Conservation (phyloP, 2,888 invertebrate genomes). For the Norana najaformis region DNA sequence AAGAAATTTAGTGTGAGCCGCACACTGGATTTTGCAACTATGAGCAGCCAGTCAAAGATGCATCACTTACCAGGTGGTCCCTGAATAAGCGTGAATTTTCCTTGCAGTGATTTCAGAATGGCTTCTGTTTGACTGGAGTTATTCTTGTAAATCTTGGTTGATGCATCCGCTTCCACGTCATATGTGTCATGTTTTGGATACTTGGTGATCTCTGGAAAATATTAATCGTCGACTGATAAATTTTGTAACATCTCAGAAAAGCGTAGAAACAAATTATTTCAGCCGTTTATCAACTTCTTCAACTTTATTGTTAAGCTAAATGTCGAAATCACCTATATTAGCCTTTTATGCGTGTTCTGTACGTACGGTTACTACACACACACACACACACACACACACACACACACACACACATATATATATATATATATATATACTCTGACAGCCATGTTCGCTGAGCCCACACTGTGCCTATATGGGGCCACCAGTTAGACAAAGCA, state of each 20-base stretch:
- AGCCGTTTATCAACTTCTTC: no score
- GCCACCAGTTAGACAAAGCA: no score
- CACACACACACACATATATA: no score
- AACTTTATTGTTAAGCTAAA: no score
- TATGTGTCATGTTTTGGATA: slow-evolving; percentile 21
- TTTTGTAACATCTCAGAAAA: no score
- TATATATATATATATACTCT: no score
- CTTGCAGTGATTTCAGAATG: slow-evolving; percentile 46
- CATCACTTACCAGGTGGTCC: slow-evolving; percentile 48
- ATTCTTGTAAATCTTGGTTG: slow-evolving; percentile 16
- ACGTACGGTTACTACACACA: no score
- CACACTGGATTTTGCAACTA: not conserved
- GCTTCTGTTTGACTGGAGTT: slow-evolving; percentile 50
- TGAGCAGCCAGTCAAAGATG: not conserved
- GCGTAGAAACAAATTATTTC: not conserved
- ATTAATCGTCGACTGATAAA: not conserved
- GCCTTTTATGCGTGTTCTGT: no score
- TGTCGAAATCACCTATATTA: no score
- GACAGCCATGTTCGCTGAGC: no score
- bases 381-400: no score
- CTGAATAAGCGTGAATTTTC: slow-evolving; percentile 52
- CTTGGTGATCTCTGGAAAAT: slow-evolving; percentile 1
- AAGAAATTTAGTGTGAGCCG: not conserved
- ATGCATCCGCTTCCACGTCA: not conserved
- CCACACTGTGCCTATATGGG: no score